Conservation (phyloP, 53 echinoderm and acorn worm species). For the Holothuria scabra region DNA sequence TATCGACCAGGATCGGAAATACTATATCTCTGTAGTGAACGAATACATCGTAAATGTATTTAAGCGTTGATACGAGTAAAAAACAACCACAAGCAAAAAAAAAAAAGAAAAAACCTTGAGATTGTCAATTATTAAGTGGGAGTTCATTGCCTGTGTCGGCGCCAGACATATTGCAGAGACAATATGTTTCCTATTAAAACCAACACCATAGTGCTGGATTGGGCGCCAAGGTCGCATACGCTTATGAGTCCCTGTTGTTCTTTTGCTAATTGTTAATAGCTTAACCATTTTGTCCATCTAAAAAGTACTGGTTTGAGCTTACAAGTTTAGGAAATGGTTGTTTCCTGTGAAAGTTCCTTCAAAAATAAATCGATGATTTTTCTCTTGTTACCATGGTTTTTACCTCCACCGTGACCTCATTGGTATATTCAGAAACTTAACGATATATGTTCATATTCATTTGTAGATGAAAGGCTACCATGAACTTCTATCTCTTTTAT, state of each 20-base stretch:
- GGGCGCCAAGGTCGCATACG: constrained; percentile 19
- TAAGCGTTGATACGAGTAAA: too few species aligned
- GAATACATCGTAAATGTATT: too few species aligned
- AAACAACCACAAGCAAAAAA: too few species aligned
- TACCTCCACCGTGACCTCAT: neutral
- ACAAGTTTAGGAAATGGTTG: constrained; percentile 5
- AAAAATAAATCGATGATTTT: neutral
- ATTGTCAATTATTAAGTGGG: constrained; percentile 5
- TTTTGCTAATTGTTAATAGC: neutral
- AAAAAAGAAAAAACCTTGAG: neutral
- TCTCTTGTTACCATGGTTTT: neutral
- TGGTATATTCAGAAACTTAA: too few species aligned
- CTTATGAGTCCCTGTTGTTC: neutral
- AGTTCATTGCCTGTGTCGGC: constrained; percentile 11
- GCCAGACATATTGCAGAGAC: constrained; percentile 11
- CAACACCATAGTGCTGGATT: neutral
- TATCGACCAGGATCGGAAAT: too few species aligned
- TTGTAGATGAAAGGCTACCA: too few species aligned
- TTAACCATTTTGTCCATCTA: constrained; percentile 5
- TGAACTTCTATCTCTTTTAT: too few species aligned
- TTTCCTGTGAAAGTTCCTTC: neutral
- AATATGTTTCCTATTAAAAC: constrained; percentile 13
- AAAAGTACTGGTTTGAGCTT: neutral
- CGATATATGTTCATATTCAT: too few species aligned
- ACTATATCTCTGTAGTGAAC: too few species aligned